phyloP scores from a whole-genome alignment of 2,113 vertebrate genomes.

The Poecilia latipinna region DNA sequence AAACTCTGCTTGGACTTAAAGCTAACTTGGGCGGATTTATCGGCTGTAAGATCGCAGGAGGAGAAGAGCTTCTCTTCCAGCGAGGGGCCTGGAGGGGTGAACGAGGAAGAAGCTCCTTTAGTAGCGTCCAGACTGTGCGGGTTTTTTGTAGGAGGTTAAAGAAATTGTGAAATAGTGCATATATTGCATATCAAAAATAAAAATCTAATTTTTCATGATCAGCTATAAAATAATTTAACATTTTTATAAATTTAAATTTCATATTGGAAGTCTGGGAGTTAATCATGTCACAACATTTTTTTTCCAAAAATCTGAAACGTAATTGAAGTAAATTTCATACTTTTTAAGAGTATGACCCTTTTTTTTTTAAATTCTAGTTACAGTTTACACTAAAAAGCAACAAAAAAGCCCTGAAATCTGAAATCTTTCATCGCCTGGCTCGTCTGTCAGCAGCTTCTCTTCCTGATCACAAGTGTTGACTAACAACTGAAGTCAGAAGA shows the following conservation, averaged over 20 bases:
- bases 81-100: constrained; percentile 88
- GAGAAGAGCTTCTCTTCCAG: constrained; percentile 92
- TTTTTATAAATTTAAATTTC: no score
- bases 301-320: no score
- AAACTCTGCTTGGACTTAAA: constrained; percentile 82
- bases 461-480: constrained; percentile 3
- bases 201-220: no score
- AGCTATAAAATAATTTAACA: no score
- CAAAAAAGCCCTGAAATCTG: neutral
- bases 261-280: no score
- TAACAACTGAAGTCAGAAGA: constrained; percentile 48
- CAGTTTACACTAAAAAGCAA: neutral
- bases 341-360: no score
- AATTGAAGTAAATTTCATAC: no score
- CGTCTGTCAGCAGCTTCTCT: neutral
- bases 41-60: constrained; percentile 85
- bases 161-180: no score
- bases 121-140: neutral
- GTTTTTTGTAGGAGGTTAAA: neutral
- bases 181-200: no score
- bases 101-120: constrained; percentile 75
- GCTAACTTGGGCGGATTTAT: constrained; percentile 85
- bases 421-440: neutral
- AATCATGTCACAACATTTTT: no score
- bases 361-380: no score